Evolutionary conservation across 1,140 invertebrate species (phyloP), one percentile per base, ranked within the genome.

Genomic region (Brachionus paranguensis): DNA sequence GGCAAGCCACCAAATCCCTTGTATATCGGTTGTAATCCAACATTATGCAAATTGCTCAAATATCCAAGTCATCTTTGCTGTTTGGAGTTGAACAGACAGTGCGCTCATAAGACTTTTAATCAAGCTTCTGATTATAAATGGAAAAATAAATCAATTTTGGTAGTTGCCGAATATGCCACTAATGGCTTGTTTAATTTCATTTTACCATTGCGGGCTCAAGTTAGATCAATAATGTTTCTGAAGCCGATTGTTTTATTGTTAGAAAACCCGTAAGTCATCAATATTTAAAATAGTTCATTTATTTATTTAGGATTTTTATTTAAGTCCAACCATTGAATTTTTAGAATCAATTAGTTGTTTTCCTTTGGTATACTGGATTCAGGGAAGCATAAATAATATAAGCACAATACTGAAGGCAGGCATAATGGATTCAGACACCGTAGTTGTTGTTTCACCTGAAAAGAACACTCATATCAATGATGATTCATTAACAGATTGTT

Each of bases 101-200:
- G 78, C 27, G 50, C 2, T 24, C 78, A 81, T 27, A 81, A 81
- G 33, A 60, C 33, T 60, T 43, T 5, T 41, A 29, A 12, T 11
- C 78, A 81, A 87, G 96, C 96, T 12, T 94, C 95, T 86, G 95
- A 98, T 86, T 98, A 98, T 90, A 95, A 97, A 89, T 99, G 96
- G 96, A 94, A 95, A 87, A 98, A 97, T 89, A 94, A 95, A 88
- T 96, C 95, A 2, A 97, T 99, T 83, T 98, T 99, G 85, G 90
- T 99, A 60, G 96, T 96, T 0, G 96, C 96, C 0, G 96, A 99
- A 89, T 96, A 95, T 86, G 96, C 96, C 14, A 97, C 95, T 76
- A 97, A 96, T 89, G 96, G 96, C 70, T 96, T 99, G 85, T 98
- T 98, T 90, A 99, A 99, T 90, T 98, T 99, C 87, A 96, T 99